Evolutionary conservation across 2,888 invertebrate species (phyloP), one percentile per base, ranked within the genome.

Genomic region (Ochropacha duplaris): DNA sequence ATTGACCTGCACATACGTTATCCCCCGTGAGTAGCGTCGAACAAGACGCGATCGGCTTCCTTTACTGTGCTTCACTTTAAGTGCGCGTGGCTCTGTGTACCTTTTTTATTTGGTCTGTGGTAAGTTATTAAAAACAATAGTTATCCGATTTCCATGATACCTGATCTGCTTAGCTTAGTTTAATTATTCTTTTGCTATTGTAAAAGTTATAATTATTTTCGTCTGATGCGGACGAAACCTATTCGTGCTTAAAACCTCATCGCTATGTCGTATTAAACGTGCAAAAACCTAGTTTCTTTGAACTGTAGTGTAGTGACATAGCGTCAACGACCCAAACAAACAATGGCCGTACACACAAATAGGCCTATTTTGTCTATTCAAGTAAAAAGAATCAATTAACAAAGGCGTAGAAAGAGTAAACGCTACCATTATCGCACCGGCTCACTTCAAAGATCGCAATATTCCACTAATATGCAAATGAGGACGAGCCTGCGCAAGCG

Each of bases 391-490:
- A 44, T 19, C 44, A 19, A 44, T 44, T 44, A 44, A 44, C 44
- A 44, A 44, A 44, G 44, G 2, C 6, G 44, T 44, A 19, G 19
- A 1, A 34, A 34, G 31, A 52, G 52, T 52, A 52, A 31, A 39
- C 39, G 39, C 51, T 19, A n/a, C 51, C 51, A 51, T 51, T 51
- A 51, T 28, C 31, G 26, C 26, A 22, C 52, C 52, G 52, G 52
- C 22, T 31, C 52, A 19, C 52, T 52, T 60, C 54, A 55, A 14
- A 58, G 51, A 63, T 59, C 56, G 58, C 60, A 56, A 62, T 60
- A 62, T 64, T 71, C 67, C 65, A 66, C 71, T 75, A 77, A 68
- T 71, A 75, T 77, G 74, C 66, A 72, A 74, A 78, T 77, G 73
- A 57, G 49, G 19, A 57, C 58, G 62, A 58, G 63, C 58, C 65